Evolutionary conservation across 2,888 invertebrate species (phyloP).

Genomic region (Argyresthia albistria): DNA sequence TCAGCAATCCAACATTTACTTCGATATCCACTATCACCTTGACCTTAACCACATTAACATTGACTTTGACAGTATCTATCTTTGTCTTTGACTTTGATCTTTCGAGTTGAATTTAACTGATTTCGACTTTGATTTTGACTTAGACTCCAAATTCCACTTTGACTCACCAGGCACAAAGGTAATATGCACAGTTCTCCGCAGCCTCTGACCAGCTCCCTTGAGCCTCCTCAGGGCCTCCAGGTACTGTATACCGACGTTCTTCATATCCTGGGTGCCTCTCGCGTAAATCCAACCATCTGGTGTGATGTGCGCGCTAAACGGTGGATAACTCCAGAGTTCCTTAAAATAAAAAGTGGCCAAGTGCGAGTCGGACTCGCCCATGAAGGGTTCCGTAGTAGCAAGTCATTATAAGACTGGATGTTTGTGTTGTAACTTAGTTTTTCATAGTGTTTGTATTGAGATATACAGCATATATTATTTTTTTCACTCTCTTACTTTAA

Average conservation of each 20-base stretch:
- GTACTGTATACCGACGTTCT: conserved; percentile 79
- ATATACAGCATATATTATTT: too few relatives aligned
- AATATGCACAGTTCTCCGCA: conserved; percentile 76
- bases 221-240: conserved; percentile 77
- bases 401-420: too few relatives aligned
- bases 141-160: background rate
- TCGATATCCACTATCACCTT: background rate
- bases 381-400: too few relatives aligned
- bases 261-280: conserved; percentile 89
- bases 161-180: conserved; percentile 77
- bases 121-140: background rate
- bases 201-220: conserved; percentile 56
- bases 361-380: too few relatives aligned
- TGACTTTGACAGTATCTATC: too few relatives aligned
- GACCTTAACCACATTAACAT: background rate
- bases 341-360: too few relatives aligned
- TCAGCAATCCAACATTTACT: background rate
- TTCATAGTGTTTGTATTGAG: too few relatives aligned
- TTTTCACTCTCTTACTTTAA: too few relatives aligned
- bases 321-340: conserved; percentile 91
- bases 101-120: background rate
- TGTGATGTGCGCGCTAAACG: conserved; percentile 87
- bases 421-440: too few relatives aligned
- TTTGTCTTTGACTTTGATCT: background rate
- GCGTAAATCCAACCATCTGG: conserved; percentile 87